Evolutionary conservation across 1,140 invertebrate species (phyloP).

Genomic region (Drosophila arizonae): DNA sequence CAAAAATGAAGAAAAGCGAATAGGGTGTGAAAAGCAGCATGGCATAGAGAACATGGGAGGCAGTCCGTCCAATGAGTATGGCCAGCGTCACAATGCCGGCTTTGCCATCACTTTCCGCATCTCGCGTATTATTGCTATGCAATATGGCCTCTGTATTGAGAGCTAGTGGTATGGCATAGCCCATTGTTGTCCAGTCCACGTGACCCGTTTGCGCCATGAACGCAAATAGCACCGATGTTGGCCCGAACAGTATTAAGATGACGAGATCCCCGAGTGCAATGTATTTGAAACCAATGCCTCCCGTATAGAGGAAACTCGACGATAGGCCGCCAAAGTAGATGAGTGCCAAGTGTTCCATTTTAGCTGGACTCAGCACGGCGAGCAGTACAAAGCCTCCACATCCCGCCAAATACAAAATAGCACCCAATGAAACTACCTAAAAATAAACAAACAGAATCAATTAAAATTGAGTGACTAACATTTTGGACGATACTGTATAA

Average conservation of each 20-base stretch:
- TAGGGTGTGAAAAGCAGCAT: constrained; percentile 96
- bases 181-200: constrained; percentile 92
- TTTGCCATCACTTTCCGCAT: constrained; percentile 92
- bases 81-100: constrained; percentile 96
- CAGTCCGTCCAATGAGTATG: constrained; percentile 95
- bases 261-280: constrained; percentile 96
- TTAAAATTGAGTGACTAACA: neutral
- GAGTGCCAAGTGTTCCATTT: constrained; percentile 96
- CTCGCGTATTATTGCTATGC: constrained; percentile 96
- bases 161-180: constrained; percentile 96
- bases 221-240: constrained; percentile 96
- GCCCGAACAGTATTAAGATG: constrained; percentile 96
- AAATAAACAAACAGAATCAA: constrained; percentile 14
- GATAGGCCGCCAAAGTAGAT: constrained; percentile 97
- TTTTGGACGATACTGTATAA: neutral
- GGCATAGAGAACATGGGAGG: constrained; percentile 95
- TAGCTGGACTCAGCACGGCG: constrained; percentile 91
- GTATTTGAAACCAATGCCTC: constrained; percentile 96
- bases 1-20: constrained; percentile 92
- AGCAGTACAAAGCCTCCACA: constrained; percentile 94
- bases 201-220: constrained; percentile 95
- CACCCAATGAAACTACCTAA: constrained; percentile 91
- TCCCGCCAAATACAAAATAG: constrained; percentile 92
- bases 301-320: constrained; percentile 96
- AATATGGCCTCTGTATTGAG: constrained; percentile 97